Percentiles rank a stretch among this genome's conserved stretches.
Conservation (phyloP, 2,888 invertebrate genomes). For the Cactoblastis cactorum region DNA sequence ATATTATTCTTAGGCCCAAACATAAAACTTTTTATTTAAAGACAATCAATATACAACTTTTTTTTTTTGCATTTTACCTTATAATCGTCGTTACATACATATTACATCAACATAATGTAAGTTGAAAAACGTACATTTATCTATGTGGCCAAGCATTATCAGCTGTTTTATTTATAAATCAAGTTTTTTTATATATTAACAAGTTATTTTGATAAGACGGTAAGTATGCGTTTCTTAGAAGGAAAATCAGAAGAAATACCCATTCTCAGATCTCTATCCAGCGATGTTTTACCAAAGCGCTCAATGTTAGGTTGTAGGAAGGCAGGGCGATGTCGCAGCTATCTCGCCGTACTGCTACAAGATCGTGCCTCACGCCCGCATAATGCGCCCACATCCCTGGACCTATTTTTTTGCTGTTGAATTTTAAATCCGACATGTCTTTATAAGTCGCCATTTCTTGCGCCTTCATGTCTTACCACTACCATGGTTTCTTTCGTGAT, state of each 20-base stretch:
- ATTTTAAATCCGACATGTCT: slow-evolving; percentile 73
- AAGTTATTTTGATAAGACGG: neutral
- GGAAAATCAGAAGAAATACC: neutral
- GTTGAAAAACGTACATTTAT: too few species aligned
- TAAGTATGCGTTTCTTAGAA: neutral
- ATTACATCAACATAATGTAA: too few species aligned
- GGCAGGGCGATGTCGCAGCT: slow-evolving; percentile 8
- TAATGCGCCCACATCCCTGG: slow-evolving; percentile 58
- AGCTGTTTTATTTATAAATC: too few species aligned
- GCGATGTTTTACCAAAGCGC: slow-evolving; percentile 6
- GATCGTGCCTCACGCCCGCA: slow-evolving; percentile 76
- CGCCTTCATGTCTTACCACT: slow-evolving; percentile 39
- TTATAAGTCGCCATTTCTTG: slow-evolving; percentile 61
- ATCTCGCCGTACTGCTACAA: slow-evolving; percentile 9
- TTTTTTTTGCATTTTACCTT: too few species aligned
- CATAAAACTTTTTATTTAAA: too few species aligned
- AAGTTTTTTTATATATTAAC: too few species aligned
- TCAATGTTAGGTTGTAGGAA: slow-evolving; percentile 8
- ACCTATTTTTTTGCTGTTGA: slow-evolving; percentile 74
- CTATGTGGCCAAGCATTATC: too few species aligned
- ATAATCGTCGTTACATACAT: too few species aligned
- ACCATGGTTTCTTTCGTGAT: slow-evolving; percentile 28
- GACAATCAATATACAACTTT: too few species aligned
- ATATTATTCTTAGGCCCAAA: too few species aligned
- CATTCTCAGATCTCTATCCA: slow-evolving; percentile 4